Evolutionary conservation across 2,888 invertebrate species (phyloP).

Genomic region (Meta bourneti): DNA sequence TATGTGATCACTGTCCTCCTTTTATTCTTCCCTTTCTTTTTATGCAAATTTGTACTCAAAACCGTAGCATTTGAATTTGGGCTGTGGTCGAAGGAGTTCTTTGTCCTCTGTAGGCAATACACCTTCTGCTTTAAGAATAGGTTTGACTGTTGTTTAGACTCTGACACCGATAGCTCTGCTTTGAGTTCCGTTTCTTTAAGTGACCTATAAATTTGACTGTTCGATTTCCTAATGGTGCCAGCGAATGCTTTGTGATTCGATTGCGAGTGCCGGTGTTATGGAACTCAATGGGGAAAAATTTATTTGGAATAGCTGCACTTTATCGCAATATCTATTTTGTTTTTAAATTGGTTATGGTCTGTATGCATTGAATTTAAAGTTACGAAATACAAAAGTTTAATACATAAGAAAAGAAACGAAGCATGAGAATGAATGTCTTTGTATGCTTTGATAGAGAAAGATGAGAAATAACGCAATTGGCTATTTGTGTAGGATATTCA

Average conservation of each 20-base stretch:
- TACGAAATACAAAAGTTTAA: background rate
- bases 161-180: constrained; percentile 39
- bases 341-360: background rate
- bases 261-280: background rate
- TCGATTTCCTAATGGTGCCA: constrained; percentile 21
- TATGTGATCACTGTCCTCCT: constrained; percentile 7
- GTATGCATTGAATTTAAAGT: background rate
- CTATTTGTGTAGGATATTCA: no score
- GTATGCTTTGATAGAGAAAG: background rate
- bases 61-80: constrained; percentile 4
- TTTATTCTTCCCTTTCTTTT: background rate
- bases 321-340: background rate
- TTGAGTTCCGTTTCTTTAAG: constrained; percentile 22
- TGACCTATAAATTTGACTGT: constrained; percentile 28
- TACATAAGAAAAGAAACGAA: background rate
- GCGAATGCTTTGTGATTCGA: constrained; percentile 25
- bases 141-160: constrained; percentile 20
- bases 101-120: constrained; percentile 37
- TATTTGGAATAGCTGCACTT: background rate
- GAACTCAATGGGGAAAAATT: background rate
- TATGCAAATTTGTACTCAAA: constrained; percentile 7
- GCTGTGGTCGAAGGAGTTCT: constrained; percentile 35
- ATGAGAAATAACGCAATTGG: background rate
- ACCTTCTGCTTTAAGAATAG: constrained; percentile 30
- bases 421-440: no score